phyloP scores from a whole-genome alignment of 2,888 invertebrate genomes.

The Cybosia mesomella region DNA sequence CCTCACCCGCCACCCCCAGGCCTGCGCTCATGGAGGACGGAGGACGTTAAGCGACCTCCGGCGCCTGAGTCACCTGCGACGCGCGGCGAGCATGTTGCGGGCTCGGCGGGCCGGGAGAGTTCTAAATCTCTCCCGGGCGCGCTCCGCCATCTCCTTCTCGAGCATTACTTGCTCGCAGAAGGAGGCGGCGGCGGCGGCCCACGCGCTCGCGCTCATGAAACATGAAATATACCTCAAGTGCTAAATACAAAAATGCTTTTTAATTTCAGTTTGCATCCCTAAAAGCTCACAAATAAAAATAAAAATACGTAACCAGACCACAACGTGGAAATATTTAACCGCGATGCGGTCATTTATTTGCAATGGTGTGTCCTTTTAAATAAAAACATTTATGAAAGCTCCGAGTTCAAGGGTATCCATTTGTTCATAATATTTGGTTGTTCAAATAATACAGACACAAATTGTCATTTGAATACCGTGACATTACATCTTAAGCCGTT shows the following conservation, averaged over 20 bases:
- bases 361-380: conserved; percentile 27
- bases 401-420: neutral
- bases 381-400: conserved; percentile 33
- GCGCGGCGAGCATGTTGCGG: too few relatives aligned
- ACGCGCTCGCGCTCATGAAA: too few relatives aligned
- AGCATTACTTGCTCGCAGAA: too few relatives aligned
- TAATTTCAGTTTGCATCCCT: neutral
- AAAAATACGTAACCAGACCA: conserved; percentile 35
- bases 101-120: too few relatives aligned
- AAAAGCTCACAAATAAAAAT: conserved; percentile 22
- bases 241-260: neutral
- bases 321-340: conserved; percentile 32
- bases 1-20: too few relatives aligned
- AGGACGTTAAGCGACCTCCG: too few relatives aligned
- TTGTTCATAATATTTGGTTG: conserved; percentile 4
- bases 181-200: too few relatives aligned
- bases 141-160: too few relatives aligned
- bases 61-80: too few relatives aligned
- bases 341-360: conserved; percentile 39
- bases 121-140: too few relatives aligned
- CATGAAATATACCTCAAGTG: neutral
- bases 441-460: conserved; percentile 8
- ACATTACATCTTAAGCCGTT: neutral
- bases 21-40: too few relatives aligned
- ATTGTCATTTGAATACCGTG: neutral